Base-by-base conservation (phyloP, 92 coral and sea anemone genomes). In the Scolanthus callimorphus region DNA sequence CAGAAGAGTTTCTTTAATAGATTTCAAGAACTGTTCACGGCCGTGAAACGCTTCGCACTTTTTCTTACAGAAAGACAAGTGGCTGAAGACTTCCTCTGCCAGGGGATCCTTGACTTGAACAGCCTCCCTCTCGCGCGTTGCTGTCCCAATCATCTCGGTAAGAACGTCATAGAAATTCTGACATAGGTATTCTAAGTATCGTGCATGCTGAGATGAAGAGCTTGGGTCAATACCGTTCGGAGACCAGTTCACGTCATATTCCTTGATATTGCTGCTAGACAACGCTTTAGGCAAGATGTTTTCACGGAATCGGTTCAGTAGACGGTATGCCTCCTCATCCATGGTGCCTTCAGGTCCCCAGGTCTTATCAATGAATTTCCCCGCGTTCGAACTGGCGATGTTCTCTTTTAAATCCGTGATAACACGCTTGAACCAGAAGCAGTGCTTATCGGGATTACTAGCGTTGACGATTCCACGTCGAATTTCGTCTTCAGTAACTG, bases 1-100 rank as follows among this genome's bases (percentile, higher is more conserved):
- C 9, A 85, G 59, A 20, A 73, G 23, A 2, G 79, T 65, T 31
- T 75, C 50, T 56, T 67, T 79, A 39, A 86, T 73, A 20, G 55
- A 73, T 27, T 66, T 59, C 6, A 88, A 67, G 25, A 94, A 85
- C 2, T 83, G 75, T 45, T 65, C 55, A 27, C 99, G 83, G 2
- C 99, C 99, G 25, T 88, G 94, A 38, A 90, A 94, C 10, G 88
- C 44, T 24, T 80, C 59, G 15, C 94, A 81, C 71, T 94, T 94
- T 65, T 73, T 89, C 37, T 76, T 83, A 57, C 94, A 94, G 53
- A 94, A 94, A 4, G 82, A 37, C 1, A 81, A 80, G 37, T 94
- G 99, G 25, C 81, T 89, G 27, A 79, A 73, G 49, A 85, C 74
- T 51, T 94, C 99, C 20, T 94, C 94, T 17, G 74, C 67, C 34